These are phyloP conservation scores for Hydrolagus affinis DNA, from an alignment of 2,113 vertebrate genomes.

Conservation along the genomic window DNA sequence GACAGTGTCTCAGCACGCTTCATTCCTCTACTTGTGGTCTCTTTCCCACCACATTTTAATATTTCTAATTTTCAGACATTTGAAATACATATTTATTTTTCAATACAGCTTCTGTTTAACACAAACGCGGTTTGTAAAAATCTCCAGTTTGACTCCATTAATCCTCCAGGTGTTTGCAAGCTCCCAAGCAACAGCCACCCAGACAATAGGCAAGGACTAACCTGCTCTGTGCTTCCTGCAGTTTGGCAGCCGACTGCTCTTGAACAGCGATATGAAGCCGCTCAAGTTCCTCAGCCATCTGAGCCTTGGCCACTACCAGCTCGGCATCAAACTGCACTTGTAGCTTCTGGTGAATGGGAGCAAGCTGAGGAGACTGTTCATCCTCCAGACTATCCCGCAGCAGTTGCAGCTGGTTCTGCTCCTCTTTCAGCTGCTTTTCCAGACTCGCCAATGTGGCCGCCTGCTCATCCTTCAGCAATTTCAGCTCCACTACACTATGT, in stretches of 20 bases:
- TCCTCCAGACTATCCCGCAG: conserved; percentile 53
- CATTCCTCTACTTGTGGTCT: too few relatives aligned
- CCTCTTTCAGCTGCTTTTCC: conserved; percentile 55
- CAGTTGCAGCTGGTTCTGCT: conserved; percentile 55
- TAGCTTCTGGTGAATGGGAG: conserved; percentile 41
- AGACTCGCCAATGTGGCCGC: conserved; percentile 51
- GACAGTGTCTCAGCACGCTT: too few relatives aligned
- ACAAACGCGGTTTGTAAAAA: too few relatives aligned
- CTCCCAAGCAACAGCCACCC: neutral
- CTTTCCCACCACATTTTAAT: too few relatives aligned
- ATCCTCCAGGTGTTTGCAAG: too few relatives aligned
- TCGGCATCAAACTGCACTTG: conserved; percentile 48
- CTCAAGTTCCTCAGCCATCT: conserved; percentile 52
- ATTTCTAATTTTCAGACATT: too few relatives aligned
- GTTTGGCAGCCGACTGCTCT: conserved; percentile 54
- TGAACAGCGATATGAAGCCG: conserved; percentile 43
- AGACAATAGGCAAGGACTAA: conserved; percentile 38
- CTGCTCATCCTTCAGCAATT: conserved; percentile 47
- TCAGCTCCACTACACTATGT: conserved; percentile 46
- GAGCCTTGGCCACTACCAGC: conserved; percentile 44
- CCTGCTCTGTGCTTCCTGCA: conserved; percentile 60
- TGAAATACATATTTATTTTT: too few relatives aligned
- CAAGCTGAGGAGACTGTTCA: conserved; percentile 44
- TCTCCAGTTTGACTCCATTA: too few relatives aligned
- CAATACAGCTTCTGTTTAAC: too few relatives aligned